Evolutionary conservation across 2,888 invertebrate genomes (phyloP), one percentile per base, ranked within the genome.

Genomic region (Dicyrtoma fusca): DNA sequence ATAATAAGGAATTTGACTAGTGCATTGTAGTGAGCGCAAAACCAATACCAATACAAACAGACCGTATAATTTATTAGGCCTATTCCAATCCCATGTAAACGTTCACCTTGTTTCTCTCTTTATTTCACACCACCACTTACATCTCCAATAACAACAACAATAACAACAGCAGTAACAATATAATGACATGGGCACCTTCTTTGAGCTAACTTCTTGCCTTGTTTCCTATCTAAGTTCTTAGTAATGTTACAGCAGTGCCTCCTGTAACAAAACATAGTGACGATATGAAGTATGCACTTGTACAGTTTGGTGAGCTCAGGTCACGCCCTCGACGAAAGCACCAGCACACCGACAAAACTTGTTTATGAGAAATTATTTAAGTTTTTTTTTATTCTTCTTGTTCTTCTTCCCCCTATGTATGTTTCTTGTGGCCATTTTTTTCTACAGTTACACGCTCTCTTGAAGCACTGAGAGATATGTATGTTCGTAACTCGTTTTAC

Each of bases 241-340:
- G 34, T 34, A 34, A 8, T n/a, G n/a, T n/a, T n/a, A n/a, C n/a
- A n/a, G n/a, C n/a, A n/a, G n/a, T n/a, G n/a, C n/a, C n/a, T n/a
- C n/a, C n/a, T n/a, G n/a, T n/a, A n/a, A n/a, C n/a, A n/a, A n/a
- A n/a, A n/a, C n/a, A n/a, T n/a, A n/a, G n/a, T 34, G 34, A 34
- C 4, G 34, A 34, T 34, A 3, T 5, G 34, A 34, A 8, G 34
- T 34, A 34, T n/a, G n/a, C n/a, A n/a, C n/a, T n/a, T n/a, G n/a
- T n/a, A n/a, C n/a, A n/a, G n/a, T n/a, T n/a, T n/a, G n/a, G 11
- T 11, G 53, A 63, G 44, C 23, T 26, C 26, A 55, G 63, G 71
- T 71, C 71, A 71, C 71, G 71, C 71, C 71, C 64, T 64, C 71
- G 23, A 53, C 44, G 49, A 63, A 70, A 51, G 69, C 59, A 21